phyloP scores from a whole-genome alignment of 2,888 invertebrate genomes.

The Thalpophila matura region DNA sequence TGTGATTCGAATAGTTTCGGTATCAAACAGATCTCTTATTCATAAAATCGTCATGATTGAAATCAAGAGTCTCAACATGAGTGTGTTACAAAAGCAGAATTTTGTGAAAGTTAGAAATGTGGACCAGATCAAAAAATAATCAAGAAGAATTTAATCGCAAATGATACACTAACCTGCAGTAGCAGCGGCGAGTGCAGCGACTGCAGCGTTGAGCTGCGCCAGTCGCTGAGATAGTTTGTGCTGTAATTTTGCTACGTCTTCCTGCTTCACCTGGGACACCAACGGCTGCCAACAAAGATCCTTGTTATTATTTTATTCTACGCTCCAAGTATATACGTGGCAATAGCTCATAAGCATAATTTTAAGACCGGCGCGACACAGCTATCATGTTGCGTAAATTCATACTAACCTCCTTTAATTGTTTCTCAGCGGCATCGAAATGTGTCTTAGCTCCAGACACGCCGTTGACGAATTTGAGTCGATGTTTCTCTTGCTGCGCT shows the following conservation, averaged over 20 bases:
- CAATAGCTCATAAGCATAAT: too few species aligned
- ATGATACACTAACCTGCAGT: constrained; percentile 21
- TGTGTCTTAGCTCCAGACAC: constrained; percentile 57
- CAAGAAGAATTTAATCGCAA: too few species aligned
- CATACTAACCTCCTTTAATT: constrained; percentile 60
- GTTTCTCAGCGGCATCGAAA: constrained; percentile 61
- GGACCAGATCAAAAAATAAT: too few species aligned
- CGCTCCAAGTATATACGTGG: too few species aligned
- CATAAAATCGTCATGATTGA: too few species aligned
- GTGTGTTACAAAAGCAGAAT: too few species aligned
- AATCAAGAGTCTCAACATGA: too few species aligned
- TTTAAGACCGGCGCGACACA: too few species aligned
- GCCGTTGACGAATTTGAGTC: constrained; percentile 66
- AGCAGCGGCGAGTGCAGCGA: constrained; percentile 61
- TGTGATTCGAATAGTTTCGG: too few species aligned
- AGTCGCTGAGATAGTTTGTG: constrained; percentile 48
- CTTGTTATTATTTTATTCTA: background rate
- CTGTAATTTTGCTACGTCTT: constrained; percentile 45
- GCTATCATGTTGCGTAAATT: too few species aligned
- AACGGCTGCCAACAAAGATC: constrained; percentile 21
- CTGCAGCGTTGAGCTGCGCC: constrained; percentile 64
- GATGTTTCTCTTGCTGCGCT: constrained; percentile 55
- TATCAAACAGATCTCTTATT: too few species aligned
- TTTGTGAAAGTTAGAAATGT: too few species aligned
- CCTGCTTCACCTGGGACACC: constrained; percentile 21